phyloP scores from a whole-genome alignment of 2,888 invertebrate genomes.

The Panzeria rudis region DNA sequence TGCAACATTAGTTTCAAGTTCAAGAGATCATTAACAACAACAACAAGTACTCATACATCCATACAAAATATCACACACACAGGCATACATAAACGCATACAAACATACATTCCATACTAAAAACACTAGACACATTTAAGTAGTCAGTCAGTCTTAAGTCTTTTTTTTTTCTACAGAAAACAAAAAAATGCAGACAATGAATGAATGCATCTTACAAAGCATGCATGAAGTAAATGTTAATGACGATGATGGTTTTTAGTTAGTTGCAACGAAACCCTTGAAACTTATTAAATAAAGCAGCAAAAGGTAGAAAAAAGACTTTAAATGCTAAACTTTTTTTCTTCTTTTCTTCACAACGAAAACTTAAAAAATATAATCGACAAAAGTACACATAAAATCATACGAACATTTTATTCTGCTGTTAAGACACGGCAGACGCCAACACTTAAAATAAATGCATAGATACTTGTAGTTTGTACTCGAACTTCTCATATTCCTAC shows the following conservation, averaged over 20 bases:
- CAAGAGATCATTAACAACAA: slow-evolving; percentile 77
- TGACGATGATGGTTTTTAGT: slow-evolving; percentile 56
- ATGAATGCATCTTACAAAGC: slow-evolving; percentile 64
- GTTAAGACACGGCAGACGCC: slow-evolving; percentile 68
- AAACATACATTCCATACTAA: neutral
- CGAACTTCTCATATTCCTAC: slow-evolving; percentile 44
- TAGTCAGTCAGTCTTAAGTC: slow-evolving; percentile 8
- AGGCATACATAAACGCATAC: neutral
- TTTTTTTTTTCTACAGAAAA: slow-evolving; percentile 4
- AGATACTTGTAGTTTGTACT: slow-evolving; percentile 43
- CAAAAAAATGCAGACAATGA: slow-evolving; percentile 61
- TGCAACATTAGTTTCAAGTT: slow-evolving; percentile 80
- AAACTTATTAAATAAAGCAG: slow-evolving; percentile 39
- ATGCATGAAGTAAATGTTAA: slow-evolving; percentile 63
- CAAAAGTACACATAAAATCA: slow-evolving; percentile 6
- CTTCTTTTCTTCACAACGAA: slow-evolving; percentile 14
- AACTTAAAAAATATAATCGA: slow-evolving; percentile 17
- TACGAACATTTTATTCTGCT: slow-evolving; percentile 38
- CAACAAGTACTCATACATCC: slow-evolving; percentile 22
- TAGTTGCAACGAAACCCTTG: slow-evolving; percentile 52
- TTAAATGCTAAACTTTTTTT: slow-evolving; percentile 26
- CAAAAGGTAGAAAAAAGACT: slow-evolving; percentile 44
- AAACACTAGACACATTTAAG: slow-evolving; percentile 14
- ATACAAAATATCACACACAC: slow-evolving; percentile 4
- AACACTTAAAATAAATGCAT: slow-evolving; percentile 67